These are phyloP conservation scores for Neodiprion lecontei DNA, from an alignment of 1,140 invertebrate species.

Conservation along the genomic window DNA sequence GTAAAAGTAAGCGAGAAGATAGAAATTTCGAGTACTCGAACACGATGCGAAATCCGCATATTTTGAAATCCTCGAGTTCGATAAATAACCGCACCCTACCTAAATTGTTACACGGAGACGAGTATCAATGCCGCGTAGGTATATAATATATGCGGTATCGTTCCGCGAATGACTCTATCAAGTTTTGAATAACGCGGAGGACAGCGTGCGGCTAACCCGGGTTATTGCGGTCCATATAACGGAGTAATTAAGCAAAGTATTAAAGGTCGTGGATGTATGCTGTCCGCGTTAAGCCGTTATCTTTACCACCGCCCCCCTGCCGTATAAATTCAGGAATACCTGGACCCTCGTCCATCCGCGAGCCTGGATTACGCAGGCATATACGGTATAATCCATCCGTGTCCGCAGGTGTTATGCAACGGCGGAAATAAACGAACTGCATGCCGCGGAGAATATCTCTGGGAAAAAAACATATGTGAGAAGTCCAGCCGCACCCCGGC, in stretches of 20 bases:
- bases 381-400: too few species aligned
- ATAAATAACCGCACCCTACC: too few species aligned
- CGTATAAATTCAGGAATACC: background rate
- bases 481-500: background rate
- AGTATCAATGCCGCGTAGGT: background rate
- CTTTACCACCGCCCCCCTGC: background rate
- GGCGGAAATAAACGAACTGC: background rate
- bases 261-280: constrained; percentile 1
- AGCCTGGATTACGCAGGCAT: too few species aligned
- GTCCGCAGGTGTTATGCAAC: too few species aligned
- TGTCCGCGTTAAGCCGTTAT: background rate
- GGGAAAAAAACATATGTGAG: too few species aligned
- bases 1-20: too few species aligned
- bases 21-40: too few species aligned
- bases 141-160: background rate
- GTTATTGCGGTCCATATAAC: constrained; percentile 1
- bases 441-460: background rate
- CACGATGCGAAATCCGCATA: too few species aligned
- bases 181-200: background rate
- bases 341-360: too few species aligned
- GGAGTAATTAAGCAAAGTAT: constrained; percentile 5
- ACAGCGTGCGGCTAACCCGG: background rate
- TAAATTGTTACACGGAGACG: background rate
- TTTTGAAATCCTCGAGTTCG: too few species aligned
- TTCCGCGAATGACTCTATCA: constrained; percentile 3